Conservation (phyloP, 1,140 invertebrate species). For the Danaus plexippus region DNA sequence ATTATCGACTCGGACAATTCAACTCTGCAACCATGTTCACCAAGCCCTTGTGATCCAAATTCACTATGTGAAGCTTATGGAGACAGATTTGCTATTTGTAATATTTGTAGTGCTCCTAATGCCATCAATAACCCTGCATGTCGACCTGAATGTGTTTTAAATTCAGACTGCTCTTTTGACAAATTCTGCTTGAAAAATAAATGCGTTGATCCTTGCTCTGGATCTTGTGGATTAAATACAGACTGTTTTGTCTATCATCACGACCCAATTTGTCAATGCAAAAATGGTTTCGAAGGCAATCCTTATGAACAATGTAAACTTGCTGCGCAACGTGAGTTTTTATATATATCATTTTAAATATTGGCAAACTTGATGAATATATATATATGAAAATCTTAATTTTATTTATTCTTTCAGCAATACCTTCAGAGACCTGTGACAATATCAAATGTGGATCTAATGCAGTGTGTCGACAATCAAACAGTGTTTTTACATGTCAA, state of each 20-base stretch:
- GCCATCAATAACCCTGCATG: slow-evolving; percentile 79
- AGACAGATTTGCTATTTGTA: slow-evolving; percentile 83
- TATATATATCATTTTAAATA: slow-evolving; percentile 1
- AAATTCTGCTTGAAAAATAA: slow-evolving; percentile 82
- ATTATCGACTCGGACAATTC: slow-evolving; percentile 72
- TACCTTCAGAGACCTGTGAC: slow-evolving; percentile 76
- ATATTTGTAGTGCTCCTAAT: slow-evolving; percentile 79
- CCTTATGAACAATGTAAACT: slow-evolving; percentile 83
- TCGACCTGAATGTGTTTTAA: slow-evolving; percentile 82
- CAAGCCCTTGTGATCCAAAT: slow-evolving; percentile 83
- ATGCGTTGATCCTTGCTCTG: slow-evolving; percentile 86
- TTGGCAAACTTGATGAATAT: slow-evolving; percentile 3
- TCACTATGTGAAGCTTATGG: slow-evolving; percentile 79
- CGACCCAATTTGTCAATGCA: slow-evolving; percentile 83
- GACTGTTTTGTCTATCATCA: slow-evolving; percentile 83
- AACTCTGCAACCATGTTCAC: slow-evolving; percentile 76
- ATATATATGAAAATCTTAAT: background rate
- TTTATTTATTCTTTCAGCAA: slow-evolving; percentile 49
- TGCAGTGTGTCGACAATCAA: slow-evolving; percentile 77
- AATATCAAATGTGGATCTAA: slow-evolving; percentile 82
- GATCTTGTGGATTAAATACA: slow-evolving; percentile 86
- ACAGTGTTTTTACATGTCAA: slow-evolving; percentile 74
- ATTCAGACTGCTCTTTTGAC: slow-evolving; percentile 84
- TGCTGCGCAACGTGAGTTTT: slow-evolving; percentile 54
- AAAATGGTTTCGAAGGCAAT: slow-evolving; percentile 81